Percentiles rank a stretch among this genome's conserved stretches.
These are phyloP conservation scores for Corythoichthys intestinalis DNA, from an alignment of 2,113 vertebrate genomes.

Conservation along the genomic window DNA sequence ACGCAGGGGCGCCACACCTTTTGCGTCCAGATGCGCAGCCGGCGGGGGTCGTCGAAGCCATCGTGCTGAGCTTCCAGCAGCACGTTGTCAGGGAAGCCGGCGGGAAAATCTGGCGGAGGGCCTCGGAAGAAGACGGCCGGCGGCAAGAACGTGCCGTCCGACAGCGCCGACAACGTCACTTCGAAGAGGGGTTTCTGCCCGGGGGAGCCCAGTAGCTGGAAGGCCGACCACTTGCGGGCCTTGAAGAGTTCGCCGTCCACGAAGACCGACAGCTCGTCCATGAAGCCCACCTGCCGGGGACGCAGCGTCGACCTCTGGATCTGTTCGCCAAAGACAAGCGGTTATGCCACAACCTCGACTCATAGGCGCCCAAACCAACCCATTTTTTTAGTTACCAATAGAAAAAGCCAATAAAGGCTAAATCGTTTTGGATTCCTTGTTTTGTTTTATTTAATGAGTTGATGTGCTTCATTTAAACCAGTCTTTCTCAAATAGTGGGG, in stretches of 20 bases:
- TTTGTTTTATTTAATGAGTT: no score
- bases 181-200: conserved; percentile 7
- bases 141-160: conserved; percentile 38
- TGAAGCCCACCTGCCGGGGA: conserved; percentile 19
- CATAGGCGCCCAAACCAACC: no score
- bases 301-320: not conserved
- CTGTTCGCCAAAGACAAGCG: conserved; percentile 8
- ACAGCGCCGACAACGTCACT: conserved; percentile 26
- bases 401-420: no score
- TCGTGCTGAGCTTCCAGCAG: conserved; percentile 35
- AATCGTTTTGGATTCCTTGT: no score
- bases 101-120: not conserved
- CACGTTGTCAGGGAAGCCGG: conserved; percentile 51
- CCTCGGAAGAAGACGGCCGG: conserved; percentile 53
- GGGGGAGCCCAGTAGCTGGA: not conserved
- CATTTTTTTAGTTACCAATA: no score
- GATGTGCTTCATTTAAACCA: no score
- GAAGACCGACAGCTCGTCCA: conserved; percentile 59
- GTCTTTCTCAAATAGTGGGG: no score
- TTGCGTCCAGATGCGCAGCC: conserved; percentile 30
- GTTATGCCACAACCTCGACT: no score
- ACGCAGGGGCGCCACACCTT: conserved; percentile 78
- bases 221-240: not conserved
- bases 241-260: conserved; percentile 4
- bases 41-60: conserved; percentile 24